Conservation (phyloP, 2,797 vertebrate species). For the Smutsia temminckii region DNA sequence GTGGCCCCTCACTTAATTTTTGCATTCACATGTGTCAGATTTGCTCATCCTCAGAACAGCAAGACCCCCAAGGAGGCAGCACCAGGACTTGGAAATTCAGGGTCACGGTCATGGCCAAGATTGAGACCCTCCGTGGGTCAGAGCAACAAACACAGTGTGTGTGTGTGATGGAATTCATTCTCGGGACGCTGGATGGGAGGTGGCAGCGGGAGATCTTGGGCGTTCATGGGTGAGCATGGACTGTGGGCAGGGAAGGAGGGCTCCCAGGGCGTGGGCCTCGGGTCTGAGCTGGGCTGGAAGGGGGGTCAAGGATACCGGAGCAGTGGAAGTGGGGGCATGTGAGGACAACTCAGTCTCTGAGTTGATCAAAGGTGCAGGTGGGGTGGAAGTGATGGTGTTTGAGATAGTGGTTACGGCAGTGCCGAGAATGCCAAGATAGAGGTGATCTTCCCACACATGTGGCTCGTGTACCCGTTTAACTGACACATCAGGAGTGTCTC, state of each 20-base stretch:
- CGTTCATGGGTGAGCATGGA: neutral
- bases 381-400: neutral
- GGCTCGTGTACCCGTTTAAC: fast-evolving
- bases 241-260: too few species aligned
- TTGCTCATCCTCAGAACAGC: too few species aligned
- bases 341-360: neutral
- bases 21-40: too few species aligned
- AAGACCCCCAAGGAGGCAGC: too few species aligned
- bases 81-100: too few species aligned
- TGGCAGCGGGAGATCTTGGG: neutral
- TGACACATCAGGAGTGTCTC: neutral
- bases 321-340: too few species aligned
- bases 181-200: neutral
- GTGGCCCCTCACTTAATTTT: too few species aligned
- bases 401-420: neutral
- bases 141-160: neutral
- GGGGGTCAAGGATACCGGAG: too few species aligned
- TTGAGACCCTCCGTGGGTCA: too few species aligned
- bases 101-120: too few species aligned
- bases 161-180: neutral
- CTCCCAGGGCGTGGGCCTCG: too few species aligned
- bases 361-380: neutral
- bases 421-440: neutral
- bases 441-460: neutral
- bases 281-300: neutral